A percentile compares a stretch with the other conserved stretches of the same genome.
Evolutionary conservation across 1,140 invertebrate genomes (phyloP).

Genomic region (Drosophila jambulina): DNA sequence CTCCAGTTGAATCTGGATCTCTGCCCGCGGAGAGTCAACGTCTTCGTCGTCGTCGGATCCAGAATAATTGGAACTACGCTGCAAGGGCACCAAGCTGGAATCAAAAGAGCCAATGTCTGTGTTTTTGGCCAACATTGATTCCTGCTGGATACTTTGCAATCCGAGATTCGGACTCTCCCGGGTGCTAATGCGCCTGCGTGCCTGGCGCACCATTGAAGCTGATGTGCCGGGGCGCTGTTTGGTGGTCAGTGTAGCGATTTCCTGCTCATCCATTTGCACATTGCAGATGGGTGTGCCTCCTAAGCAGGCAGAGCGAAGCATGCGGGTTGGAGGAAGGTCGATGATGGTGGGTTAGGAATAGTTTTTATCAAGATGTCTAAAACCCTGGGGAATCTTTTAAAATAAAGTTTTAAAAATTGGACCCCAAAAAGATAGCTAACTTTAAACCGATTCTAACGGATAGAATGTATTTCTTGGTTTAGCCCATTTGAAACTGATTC

Average conservation of each 20-base stretch:
- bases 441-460: not conserved
- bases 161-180: conserved; percentile 42
- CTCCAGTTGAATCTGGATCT: conserved; percentile 62
- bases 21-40: conserved; percentile 32
- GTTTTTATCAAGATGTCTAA: not conserved
- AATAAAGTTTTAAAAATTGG: not conserved
- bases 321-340: conserved; percentile 12
- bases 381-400: too few relatives aligned
- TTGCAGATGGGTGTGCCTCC: conserved; percentile 37
- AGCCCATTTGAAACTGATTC: too few relatives aligned
- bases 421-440: not conserved
- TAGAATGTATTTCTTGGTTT: too few relatives aligned
- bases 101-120: conserved; percentile 9
- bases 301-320: conserved; percentile 20
- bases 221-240: conserved; percentile 52
- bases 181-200: conserved; percentile 53
- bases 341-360: conserved; percentile 11
- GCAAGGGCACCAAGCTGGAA: conserved; percentile 18
- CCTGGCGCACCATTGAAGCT: conserved; percentile 46
- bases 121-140: not conserved
- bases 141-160: conserved; percentile 9
- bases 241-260: conserved; percentile 4
- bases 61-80: conserved; percentile 2
- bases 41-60: conserved; percentile 47
- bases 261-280: conserved; percentile 40